These are phyloP conservation scores for Drosophila jambulina DNA, from an alignment of 1,140 invertebrate genomes.

Conservation along the genomic window DNA sequence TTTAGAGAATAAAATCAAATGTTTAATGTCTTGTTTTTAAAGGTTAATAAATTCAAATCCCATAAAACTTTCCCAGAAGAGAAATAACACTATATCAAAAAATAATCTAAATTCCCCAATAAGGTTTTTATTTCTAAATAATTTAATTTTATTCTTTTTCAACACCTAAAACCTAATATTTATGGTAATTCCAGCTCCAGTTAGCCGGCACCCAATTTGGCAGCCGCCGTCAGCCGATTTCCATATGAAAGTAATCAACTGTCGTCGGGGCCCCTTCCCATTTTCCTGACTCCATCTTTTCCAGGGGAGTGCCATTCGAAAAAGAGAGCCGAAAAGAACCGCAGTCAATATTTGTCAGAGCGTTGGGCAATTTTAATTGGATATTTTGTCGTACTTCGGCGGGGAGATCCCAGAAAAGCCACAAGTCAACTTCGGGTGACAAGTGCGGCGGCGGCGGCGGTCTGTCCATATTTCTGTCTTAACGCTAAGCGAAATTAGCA, in stretches of 20 bases:
- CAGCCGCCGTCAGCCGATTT: constrained; percentile 19
- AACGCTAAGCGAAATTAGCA: constrained; percentile 76
- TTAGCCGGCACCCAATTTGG: constrained; percentile 27
- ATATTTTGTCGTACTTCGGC: constrained; percentile 55
- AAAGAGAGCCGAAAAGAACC: constrained; percentile 42
- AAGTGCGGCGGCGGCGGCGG: constrained; percentile 63
- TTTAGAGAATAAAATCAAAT: background rate
- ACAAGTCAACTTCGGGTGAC: constrained; percentile 47
- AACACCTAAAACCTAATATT: constrained; percentile 5
- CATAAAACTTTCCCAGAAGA: background rate
- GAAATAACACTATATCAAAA: no score
- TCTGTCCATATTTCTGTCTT: constrained; percentile 58
- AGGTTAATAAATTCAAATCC: background rate
- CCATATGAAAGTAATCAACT: constrained; percentile 42
- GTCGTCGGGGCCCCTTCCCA: background rate
- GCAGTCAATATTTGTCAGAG: constrained; percentile 65
- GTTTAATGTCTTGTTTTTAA: background rate
- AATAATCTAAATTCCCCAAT: background rate
- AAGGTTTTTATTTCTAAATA: background rate
- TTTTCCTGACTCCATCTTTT: constrained; percentile 5
- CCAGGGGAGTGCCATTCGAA: constrained; percentile 29
- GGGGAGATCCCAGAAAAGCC: constrained; percentile 42
- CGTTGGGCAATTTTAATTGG: constrained; percentile 74
- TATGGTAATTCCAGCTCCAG: constrained; percentile 8
- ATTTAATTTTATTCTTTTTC: background rate